Percentiles rank a stretch among this genome's conserved stretches.
These are phyloP conservation scores for Mnemiopsis leidyi DNA, from an alignment of 37 sponge, comb jelly and placozoan genomes.

Conservation along the genomic window DNA sequence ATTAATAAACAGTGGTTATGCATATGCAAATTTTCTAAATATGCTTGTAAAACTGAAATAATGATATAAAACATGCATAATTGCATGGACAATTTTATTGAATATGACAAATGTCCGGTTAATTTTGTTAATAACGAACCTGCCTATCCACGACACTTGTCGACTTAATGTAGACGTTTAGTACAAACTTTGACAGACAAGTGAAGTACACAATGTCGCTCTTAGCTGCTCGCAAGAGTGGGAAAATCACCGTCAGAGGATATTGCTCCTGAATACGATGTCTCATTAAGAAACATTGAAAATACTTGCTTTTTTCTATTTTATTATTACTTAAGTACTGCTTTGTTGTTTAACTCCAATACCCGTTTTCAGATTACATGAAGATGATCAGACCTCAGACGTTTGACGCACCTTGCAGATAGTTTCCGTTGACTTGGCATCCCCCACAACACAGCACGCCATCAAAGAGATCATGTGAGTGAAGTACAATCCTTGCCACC, in stretches of 20 bases:
- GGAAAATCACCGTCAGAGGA: not conserved
- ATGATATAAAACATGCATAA: no score
- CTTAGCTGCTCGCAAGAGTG: slow-evolving; percentile 45
- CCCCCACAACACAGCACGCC: slow-evolving; percentile 62
- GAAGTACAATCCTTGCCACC: slow-evolving; percentile 53
- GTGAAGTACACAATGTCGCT: slow-evolving; percentile 40
- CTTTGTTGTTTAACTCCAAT: no score
- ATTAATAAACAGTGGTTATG: no score
- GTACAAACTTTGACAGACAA: slow-evolving; percentile 40
- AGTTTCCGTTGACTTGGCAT: slow-evolving; percentile 59
- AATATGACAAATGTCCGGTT: no score
- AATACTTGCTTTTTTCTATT: no score
- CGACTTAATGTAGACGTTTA: slow-evolving; percentile 63
- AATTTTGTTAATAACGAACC: slow-evolving; percentile 12
- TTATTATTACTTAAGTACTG: no score
- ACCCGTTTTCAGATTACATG: no score
- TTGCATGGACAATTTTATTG: no score
- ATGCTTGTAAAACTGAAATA: no score
- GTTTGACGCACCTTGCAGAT: slow-evolving; percentile 37
- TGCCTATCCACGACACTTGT: slow-evolving; percentile 7
- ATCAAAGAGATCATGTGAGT: slow-evolving; percentile 57
- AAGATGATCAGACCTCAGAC: no score
- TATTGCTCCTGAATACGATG: slow-evolving; percentile 34
- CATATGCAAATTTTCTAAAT: no score
- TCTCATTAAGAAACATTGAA: no score